Base-by-base conservation (phyloP, 1,140 invertebrate species). In the Drosophila ambigua region DNA sequence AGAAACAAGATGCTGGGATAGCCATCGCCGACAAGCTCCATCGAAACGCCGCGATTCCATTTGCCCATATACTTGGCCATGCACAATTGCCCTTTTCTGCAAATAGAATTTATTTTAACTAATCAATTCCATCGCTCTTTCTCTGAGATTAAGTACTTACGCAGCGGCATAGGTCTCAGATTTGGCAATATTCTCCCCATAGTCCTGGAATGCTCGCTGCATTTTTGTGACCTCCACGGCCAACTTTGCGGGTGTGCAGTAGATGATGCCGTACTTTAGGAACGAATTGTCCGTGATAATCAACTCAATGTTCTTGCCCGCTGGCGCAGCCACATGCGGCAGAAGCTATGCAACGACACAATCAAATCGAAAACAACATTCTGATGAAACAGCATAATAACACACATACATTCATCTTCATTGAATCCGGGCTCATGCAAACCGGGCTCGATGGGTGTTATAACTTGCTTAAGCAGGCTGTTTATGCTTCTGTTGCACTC, bases 21-120 rank as follows among this genome's bases (percentile, higher is more conserved):
- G 6, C 90, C 90, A 81, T 91, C 90, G 6, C 90, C 90, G 4
- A 91, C 82, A 7, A 77, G 54, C 45, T 91, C 90, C 35, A 91
- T 39, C 13, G 68, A 91, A 6, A 79, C 4, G 0, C 90, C 90
- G 0, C 90, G 84, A 58, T 77, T 79, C 90, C 90, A 91, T 8
- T 90, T 90, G 2, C 52, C 72, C 11, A 84, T 48, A 54, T 90
- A 90, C 2, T 84, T 77, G 8, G 83, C 90, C 15, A 91, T 72
- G 41, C 90, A 91, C 7, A 91, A 50, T n/a, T 84, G 61, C 7
- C 61, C 26, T 44, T 63, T 59, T 23, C 90, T 91, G 35, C 11
- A 26, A 15, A 50, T 9, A 2, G 26, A 43, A 52, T 11, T 39
- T 28, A 2, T 0, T 4, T 39, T 16, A 16, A 16, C 1, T 16